Conservation (phyloP, 1,140 invertebrate genomes). For the Drosophila baimaii region DNA sequence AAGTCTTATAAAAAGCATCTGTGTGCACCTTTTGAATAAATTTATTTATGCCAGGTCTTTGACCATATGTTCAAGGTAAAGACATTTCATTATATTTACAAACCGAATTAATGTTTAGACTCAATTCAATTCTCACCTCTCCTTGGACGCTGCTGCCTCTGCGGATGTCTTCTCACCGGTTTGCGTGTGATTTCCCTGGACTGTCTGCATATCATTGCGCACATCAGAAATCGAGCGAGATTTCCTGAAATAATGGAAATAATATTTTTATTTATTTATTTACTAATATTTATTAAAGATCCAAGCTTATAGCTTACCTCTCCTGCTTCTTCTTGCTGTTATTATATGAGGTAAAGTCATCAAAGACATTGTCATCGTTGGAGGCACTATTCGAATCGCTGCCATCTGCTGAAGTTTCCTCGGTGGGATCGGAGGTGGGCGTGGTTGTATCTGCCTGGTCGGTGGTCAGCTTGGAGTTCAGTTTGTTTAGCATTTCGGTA, state of each 20-base stretch:
- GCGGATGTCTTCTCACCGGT: constrained; percentile 25
- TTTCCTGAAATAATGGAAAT: constrained; percentile 36
- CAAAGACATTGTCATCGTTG: constrained; percentile 73
- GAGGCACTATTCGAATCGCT: constrained; percentile 22
- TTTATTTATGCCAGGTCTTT: background rate
- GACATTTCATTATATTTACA: no score
- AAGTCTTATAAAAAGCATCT: background rate
- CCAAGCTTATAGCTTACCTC: constrained; percentile 39
- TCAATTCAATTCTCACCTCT: constrained; percentile 34
- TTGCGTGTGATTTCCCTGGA: constrained; percentile 19
- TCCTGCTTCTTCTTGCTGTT: constrained; percentile 61
- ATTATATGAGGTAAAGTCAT: constrained; percentile 73
- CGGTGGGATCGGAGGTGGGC: constrained; percentile 13
- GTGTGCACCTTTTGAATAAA: background rate
- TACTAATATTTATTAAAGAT: background rate
- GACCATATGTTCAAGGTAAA: constrained; percentile 1
- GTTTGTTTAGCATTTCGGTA: constrained; percentile 38
- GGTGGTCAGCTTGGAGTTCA: constrained; percentile 4
- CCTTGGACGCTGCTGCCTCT: constrained; percentile 11
- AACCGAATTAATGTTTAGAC: background rate
- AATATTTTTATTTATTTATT: background rate
- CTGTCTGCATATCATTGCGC: constrained; percentile 57
- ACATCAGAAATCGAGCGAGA: constrained; percentile 64
- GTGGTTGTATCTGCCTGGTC: background rate
- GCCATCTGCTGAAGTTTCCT: constrained; percentile 12